Evolutionary conservation across 1,140 invertebrate species (phyloP).

Genomic region (Venturia canescens): DNA sequence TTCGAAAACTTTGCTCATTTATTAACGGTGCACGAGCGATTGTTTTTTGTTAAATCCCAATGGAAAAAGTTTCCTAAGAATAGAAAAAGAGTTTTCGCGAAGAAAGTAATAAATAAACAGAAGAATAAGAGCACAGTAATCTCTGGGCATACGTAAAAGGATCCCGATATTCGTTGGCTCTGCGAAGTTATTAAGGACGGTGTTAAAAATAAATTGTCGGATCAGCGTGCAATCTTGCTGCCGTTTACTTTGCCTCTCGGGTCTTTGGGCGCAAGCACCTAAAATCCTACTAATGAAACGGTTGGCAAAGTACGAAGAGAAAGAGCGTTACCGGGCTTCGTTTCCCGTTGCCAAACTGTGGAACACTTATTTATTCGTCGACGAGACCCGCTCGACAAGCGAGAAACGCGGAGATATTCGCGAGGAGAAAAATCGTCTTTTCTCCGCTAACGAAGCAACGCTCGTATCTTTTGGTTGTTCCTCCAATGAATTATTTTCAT

Average conservation of each 20-base stretch:
- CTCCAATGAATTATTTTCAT: too few species aligned
- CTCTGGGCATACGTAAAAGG: too few species aligned
- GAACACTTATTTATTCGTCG: neutral
- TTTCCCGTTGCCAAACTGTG: neutral
- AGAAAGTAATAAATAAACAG: slow-evolving; percentile 4
- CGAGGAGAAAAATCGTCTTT: neutral
- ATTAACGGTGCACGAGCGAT: too few species aligned
- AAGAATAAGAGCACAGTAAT: too few species aligned
- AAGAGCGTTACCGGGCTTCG: neutral
- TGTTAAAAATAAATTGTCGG: slow-evolving; percentile 9
- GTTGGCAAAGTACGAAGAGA: neutral
- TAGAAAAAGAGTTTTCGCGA: neutral
- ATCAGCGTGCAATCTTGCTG: neutral
- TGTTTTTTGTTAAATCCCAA: neutral
- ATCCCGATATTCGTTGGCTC: neutral
- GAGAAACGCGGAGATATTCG: neutral
- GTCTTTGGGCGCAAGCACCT: neutral
- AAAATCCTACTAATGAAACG: slow-evolving; percentile 12
- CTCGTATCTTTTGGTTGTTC: too few species aligned
- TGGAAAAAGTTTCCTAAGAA: neutral
- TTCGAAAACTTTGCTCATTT: too few species aligned
- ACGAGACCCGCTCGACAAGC: neutral
- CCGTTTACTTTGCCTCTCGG: neutral
- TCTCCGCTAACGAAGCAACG: neutral
- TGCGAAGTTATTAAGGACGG: neutral